phyloP scores from a whole-genome alignment of 2,113 vertebrate species.

The Hemicordylus capensis region DNA sequence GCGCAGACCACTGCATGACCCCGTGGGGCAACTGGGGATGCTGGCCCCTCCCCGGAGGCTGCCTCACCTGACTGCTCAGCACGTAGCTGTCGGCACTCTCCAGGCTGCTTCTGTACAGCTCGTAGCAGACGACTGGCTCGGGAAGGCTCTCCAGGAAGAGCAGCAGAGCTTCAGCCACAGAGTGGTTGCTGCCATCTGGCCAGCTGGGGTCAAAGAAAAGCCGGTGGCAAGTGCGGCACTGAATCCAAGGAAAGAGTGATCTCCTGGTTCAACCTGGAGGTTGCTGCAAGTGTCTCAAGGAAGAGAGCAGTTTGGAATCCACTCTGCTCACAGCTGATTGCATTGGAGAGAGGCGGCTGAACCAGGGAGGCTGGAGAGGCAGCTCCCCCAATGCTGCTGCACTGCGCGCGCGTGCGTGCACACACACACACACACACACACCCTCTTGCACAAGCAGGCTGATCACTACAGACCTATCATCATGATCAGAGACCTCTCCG shows the following conservation, averaged over 20 bases:
- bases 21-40: no score
- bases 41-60: accelerated
- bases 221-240: neutral
- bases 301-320: neutral
- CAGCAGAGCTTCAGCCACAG: constrained; percentile 91
- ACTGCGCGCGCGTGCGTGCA: no score
- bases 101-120: constrained; percentile 83
- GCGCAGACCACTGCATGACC: no score
- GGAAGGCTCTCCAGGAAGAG: constrained; percentile 95
- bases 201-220: constrained; percentile 72
- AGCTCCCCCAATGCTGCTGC: no score
- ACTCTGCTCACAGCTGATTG: neutral
- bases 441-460: no score
- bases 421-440: no score
- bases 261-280: neutral
- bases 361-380: no score
- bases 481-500: no score
- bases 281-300: neutral
- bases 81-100: constrained; percentile 76
- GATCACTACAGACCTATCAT: no score
- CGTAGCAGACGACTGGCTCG: constrained; percentile 89
- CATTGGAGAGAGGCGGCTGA: no score
- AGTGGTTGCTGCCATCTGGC: constrained; percentile 92
- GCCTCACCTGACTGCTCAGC: constrained; percentile 85
- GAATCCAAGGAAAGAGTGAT: neutral